phyloP scores from a whole-genome alignment of 2,113 vertebrate genomes.

The Smithornis capensis region DNA sequence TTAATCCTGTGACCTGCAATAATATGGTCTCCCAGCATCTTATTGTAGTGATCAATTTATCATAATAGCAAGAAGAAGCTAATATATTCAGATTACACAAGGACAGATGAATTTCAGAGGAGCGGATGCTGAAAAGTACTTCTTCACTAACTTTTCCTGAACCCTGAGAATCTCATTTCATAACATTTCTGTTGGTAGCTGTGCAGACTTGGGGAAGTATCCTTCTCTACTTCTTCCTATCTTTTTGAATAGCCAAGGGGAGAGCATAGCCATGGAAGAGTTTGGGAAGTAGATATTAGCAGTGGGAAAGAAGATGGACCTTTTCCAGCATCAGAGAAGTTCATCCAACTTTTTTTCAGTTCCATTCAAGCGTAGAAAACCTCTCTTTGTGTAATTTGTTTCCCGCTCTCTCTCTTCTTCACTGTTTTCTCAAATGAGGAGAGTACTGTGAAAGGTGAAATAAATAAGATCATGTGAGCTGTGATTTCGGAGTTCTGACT shows the following conservation, averaged over 20 bases:
- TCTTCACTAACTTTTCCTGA: neutral
- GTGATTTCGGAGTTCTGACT: neutral
- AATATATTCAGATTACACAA: neutral
- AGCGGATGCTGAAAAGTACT: neutral
- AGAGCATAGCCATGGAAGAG: neutral
- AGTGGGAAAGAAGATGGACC: neutral
- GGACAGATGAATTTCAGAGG: neutral
- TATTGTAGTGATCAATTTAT: neutral
- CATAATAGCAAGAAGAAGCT: neutral
- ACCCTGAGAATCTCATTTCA: neutral
- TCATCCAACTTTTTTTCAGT: slow-evolving; percentile 29
- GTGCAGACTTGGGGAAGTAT: neutral
- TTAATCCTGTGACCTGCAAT: neutral
- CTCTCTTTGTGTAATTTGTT: neutral
- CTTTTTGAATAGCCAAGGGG: neutral
- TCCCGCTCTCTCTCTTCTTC: neutral
- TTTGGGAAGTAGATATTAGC: neutral
- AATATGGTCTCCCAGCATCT: neutral
- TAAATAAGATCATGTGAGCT: neutral
- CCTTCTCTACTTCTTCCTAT: neutral
- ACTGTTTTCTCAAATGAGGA: neutral
- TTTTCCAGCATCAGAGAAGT: slow-evolving; percentile 5
- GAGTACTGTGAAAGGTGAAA: neutral
- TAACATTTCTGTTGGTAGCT: neutral
- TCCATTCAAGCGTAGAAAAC: neutral